phyloP scores from a whole-genome alignment of 1,140 invertebrate genomes.

The Coelopa frigida region DNA sequence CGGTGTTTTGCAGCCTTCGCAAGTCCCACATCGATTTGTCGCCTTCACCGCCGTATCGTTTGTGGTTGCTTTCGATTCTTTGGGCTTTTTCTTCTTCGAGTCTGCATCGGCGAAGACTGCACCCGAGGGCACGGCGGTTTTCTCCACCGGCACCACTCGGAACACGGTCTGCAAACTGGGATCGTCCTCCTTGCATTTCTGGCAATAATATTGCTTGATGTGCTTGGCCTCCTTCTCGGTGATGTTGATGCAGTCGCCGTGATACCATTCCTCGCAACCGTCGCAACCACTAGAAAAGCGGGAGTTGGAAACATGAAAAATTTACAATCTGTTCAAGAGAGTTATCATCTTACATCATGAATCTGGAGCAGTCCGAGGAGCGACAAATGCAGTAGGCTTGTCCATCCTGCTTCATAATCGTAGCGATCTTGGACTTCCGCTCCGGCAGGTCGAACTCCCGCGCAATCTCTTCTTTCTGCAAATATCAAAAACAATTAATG shows the following conservation, averaged over 20 bases:
- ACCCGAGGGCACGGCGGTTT: conserved; percentile 19
- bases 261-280: conserved; percentile 97
- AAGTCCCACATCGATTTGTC: conserved; percentile 68
- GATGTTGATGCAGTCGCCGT: conserved; percentile 94
- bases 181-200: conserved; percentile 75
- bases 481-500: conserved; percentile 2
- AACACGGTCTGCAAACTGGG: conserved; percentile 72
- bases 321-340: background rate
- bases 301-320: conserved; percentile 13
- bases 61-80: conserved; percentile 15
- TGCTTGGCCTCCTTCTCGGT: conserved; percentile 86
- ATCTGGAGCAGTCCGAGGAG: conserved; percentile 82
- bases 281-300: conserved; percentile 73
- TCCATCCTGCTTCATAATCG: conserved; percentile 78
- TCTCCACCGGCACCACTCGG: conserved; percentile 32
- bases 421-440: conserved; percentile 84
- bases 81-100: conserved; percentile 8
- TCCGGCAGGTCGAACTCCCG: conserved; percentile 84
- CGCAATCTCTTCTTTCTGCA: conserved; percentile 82
- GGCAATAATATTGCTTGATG: conserved; percentile 91
- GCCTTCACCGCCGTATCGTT: conserved; percentile 17
- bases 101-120: background rate
- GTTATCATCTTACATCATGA: conserved; percentile 83
- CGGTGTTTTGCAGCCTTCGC: conserved; percentile 70
- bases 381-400: conserved; percentile 92